Percentiles rank a stretch among this genome's conserved stretches.
phyloP scores from a whole-genome alignment of 2,888 invertebrate genomes.

The Stenotaenia linearis region DNA sequence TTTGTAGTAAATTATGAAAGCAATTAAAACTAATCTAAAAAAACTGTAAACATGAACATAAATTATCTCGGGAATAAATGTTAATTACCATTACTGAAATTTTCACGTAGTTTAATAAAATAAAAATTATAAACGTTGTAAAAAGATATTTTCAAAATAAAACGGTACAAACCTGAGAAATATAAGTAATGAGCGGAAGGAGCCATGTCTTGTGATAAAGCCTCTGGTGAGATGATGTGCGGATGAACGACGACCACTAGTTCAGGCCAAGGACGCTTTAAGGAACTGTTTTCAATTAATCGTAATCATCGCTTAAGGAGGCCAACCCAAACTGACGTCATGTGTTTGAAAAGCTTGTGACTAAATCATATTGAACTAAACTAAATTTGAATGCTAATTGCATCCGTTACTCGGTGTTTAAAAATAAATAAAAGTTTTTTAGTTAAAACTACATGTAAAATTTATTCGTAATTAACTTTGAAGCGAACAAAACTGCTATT shows the following conservation, averaged over 20 bases:
- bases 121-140: neutral
- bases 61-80: too few relatives aligned
- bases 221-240: neutral
- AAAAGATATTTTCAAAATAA: neutral
- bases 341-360: neutral
- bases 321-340: slow-evolving; percentile 14
- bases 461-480: neutral
- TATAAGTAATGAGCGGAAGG: slow-evolving; percentile 7
- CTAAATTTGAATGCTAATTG: neutral
- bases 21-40: too few relatives aligned
- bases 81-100: too few relatives aligned
- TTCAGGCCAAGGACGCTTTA: slow-evolving; percentile 22
- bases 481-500: neutral
- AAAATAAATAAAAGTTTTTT: neutral
- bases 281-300: slow-evolving; percentile 13
- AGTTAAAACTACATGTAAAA: neutral
- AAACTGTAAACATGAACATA: too few relatives aligned
- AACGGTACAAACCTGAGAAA: neutral
- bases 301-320: neutral
- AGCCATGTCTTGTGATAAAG: slow-evolving; percentile 10
- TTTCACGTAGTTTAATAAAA: too few relatives aligned
- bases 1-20: too few relatives aligned
- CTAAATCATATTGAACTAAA: neutral
- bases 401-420: neutral
- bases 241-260: neutral